phyloP scores from a whole-genome alignment of 2,113 vertebrate species.

The Gymnarchus niloticus region DNA sequence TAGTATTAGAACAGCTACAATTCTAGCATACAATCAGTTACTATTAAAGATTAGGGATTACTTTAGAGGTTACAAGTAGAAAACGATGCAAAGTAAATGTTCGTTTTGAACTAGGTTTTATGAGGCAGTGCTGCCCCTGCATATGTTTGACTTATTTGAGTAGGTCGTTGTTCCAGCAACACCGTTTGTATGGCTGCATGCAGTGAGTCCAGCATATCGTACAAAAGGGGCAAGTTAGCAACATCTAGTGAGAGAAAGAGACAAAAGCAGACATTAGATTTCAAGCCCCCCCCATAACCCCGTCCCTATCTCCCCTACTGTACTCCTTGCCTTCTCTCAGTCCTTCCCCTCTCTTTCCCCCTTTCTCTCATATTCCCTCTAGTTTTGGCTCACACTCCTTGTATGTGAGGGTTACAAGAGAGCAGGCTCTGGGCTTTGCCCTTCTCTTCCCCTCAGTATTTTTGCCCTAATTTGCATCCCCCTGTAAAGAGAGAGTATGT shows the following conservation, averaged over 20 bases:
- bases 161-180: background rate
- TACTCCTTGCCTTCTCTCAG: conserved; percentile 6
- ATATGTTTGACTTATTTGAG: background rate
- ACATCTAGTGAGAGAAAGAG: conserved; percentile 62
- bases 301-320: background rate
- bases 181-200: conserved; percentile 28
- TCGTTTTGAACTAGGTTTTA: background rate
- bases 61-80: background rate
- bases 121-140: background rate
- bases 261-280: conserved; percentile 54
- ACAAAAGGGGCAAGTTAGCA: conserved; percentile 63
- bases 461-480: conserved; percentile 37
- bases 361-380: conserved; percentile 19
- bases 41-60: background rate
- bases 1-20: background rate
- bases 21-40: background rate
- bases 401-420: background rate
- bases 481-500: background rate
- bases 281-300: conserved; percentile 21
- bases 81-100: background rate
- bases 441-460: conserved; percentile 15
- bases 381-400: conserved; percentile 15
- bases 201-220: conserved; percentile 32
- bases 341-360: conserved; percentile 20
- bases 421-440: conserved; percentile 6